Evolutionary conservation across 2,888 invertebrate genomes (phyloP), one percentile per base, ranked within the genome.

Genomic region (Trichogramma evanescens): DNA sequence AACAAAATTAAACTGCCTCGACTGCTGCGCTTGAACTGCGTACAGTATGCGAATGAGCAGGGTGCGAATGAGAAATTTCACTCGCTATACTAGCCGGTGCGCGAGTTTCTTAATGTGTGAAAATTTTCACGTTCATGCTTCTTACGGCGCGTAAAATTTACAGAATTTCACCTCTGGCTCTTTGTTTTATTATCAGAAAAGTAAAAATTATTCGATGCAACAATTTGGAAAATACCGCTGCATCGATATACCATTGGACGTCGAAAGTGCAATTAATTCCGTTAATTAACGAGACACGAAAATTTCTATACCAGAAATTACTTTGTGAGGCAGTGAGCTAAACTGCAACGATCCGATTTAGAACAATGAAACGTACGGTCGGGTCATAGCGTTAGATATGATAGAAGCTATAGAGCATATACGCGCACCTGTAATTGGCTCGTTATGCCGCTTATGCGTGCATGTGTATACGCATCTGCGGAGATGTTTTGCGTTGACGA

Each of bases 1-100:
- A 75, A 77, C 75, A 75, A 77, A 76, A 76, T 77, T 74, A 74
- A 77, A 77, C 71, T 71, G 69, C 72, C 64, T 56, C 61, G 7
- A 38, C 8, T 38, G 62, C 56, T 54, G 58, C 13, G 52, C 43
- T 6, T 10, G 26, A 6, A 43, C 26, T 26, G 26, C 26, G 26
- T 26, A 26, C 26, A 26, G 26, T 13, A 13, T 26, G 26, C 26
- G 26, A 26, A 26, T 26, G 26, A 9, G n/a, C n/a, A 10, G 54
- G 38, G 51, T 40, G 26, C 54, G 57, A 63, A 54, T 51, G 54
- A 53, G 56, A 62, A 62, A 62, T 59, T 56, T 59, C 59, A 56
- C 50, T 40, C 48, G 38, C 43, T 46, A 26, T 26, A 26, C 26
- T 26, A 26, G 53, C 53, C 48, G 40, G 41, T 9, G 49, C 13